Percentiles rank a stretch among this genome's conserved stretches.
These are phyloP conservation scores for Apantesis nais DNA, from an alignment of 2,888 invertebrate species.

Conservation along the genomic window DNA sequence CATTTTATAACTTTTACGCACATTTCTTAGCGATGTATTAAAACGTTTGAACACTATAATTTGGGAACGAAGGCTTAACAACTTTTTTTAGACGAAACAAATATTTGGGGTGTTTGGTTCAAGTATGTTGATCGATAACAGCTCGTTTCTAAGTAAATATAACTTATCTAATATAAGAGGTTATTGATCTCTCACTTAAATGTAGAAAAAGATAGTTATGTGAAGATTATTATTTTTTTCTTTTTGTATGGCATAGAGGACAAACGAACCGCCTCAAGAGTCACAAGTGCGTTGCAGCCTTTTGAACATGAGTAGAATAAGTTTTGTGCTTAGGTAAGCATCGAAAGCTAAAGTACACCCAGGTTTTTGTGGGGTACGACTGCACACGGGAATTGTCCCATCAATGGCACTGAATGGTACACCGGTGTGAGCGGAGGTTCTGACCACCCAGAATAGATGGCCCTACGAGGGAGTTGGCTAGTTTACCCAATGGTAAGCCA, in stretches of 20 bases:
- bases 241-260: not conserved
- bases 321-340: no score
- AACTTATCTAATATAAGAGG: not conserved
- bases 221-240: not conserved
- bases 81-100: slow-evolving; percentile 67
- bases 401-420: no score
- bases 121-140: slow-evolving; percentile 32
- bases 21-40: slow-evolving; percentile 81
- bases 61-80: slow-evolving; percentile 64
- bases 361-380: no score
- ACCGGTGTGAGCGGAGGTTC: no score
- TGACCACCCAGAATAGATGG: no score
- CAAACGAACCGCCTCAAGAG: not conserved
- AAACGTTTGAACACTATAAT: slow-evolving; percentile 83
- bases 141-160: slow-evolving; percentile 23
- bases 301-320: not conserved
- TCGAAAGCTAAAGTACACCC: no score
- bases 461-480: no score
- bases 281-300: not conserved
- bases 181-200: not conserved
- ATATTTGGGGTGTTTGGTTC: slow-evolving; percentile 50
- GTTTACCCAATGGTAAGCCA: no score
- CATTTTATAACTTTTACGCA: slow-evolving; percentile 80
- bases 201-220: not conserved
- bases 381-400: no score